Evolutionary conservation across 2,888 invertebrate species (phyloP).

Genomic region (Idaea aversata): DNA sequence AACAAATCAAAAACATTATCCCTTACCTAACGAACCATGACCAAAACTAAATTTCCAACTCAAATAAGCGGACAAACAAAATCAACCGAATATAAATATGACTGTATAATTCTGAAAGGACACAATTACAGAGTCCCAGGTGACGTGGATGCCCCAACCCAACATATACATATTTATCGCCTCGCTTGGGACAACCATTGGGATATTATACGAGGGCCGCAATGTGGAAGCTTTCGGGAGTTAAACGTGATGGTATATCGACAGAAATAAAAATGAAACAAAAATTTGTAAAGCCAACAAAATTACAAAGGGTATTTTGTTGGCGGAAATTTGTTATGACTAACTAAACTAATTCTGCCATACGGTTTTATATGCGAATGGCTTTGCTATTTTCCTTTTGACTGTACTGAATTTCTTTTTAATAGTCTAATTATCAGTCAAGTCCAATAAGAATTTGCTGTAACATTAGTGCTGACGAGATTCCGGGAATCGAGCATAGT

Average conservation of each 20-base stretch:
- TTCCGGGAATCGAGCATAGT: no score
- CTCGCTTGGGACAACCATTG: slow-evolving; percentile 35
- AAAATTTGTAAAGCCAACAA: slow-evolving; percentile 1
- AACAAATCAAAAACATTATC: slow-evolving; percentile 3
- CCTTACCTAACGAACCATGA: slow-evolving; percentile 2
- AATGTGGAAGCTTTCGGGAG: slow-evolving; percentile 43
- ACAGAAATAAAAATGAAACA: slow-evolving; percentile 28
- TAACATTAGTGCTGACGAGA: no score
- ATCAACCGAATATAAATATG: slow-evolving; percentile 40
- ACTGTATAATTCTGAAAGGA: slow-evolving; percentile 47
- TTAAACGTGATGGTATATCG: slow-evolving; percentile 32
- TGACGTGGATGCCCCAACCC: slow-evolving; percentile 44
- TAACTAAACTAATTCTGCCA: slow-evolving; percentile 4
- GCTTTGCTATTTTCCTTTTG: background rate
- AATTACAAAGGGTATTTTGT: slow-evolving; percentile 6
- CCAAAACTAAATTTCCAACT: slow-evolving; percentile 5
- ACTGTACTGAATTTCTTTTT: no score
- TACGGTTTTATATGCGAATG: background rate
- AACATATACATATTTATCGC: slow-evolving; percentile 63
- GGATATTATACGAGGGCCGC: slow-evolving; percentile 38
- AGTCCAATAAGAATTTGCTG: no score
- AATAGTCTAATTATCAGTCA: no score
- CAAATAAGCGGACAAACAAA: slow-evolving; percentile 19
- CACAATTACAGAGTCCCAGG: slow-evolving; percentile 57
- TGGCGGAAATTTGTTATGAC: slow-evolving; percentile 6